A percentile compares a stretch with the other conserved stretches of the same genome.
These are phyloP conservation scores for Hipparchia sbordonii DNA, from an alignment of 2,888 invertebrate species.

Conservation along the genomic window DNA sequence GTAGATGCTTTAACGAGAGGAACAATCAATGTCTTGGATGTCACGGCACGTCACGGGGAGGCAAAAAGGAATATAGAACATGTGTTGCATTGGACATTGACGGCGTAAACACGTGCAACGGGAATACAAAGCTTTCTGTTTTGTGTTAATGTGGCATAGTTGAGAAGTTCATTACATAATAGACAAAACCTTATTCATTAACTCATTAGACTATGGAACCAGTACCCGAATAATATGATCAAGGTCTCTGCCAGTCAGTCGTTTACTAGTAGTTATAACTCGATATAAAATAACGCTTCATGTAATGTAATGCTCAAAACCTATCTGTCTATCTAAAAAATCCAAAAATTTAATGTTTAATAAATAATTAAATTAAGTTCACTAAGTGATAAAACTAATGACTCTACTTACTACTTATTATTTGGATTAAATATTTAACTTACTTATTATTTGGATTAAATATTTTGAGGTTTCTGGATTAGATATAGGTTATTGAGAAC, in stretches of 20 bases:
- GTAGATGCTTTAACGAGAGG: slow-evolving; percentile 24
- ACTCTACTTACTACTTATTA: too few species aligned
- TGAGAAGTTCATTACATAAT: slow-evolving; percentile 25
- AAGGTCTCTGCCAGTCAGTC: slow-evolving; percentile 17
- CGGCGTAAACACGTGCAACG: slow-evolving; percentile 56
- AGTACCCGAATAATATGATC: slow-evolving; percentile 15
- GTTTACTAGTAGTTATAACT: slow-evolving; percentile 9
- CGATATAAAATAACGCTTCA: slow-evolving; percentile 5
- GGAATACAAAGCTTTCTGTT: slow-evolving; percentile 51
- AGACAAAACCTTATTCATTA: slow-evolving; percentile 29
- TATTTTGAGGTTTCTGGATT: too few species aligned
- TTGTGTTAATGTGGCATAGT: slow-evolving; percentile 46
- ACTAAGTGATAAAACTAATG: too few species aligned
- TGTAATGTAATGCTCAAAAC: background rate
- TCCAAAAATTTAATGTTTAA: too few species aligned
- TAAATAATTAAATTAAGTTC: too few species aligned
- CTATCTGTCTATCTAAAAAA: too few species aligned
- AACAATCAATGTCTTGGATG: slow-evolving; percentile 68
- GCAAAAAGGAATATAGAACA: slow-evolving; percentile 59
- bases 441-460: too few species aligned
- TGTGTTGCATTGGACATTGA: slow-evolving; percentile 55
- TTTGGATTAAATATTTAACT: too few species aligned
- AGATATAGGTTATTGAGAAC: too few species aligned
- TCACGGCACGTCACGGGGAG: slow-evolving; percentile 52
- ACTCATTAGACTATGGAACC: slow-evolving; percentile 21